Evolutionary conservation across 1,140 invertebrate genomes (phyloP).

Genomic region (Trinorchestia longiramus): DNA sequence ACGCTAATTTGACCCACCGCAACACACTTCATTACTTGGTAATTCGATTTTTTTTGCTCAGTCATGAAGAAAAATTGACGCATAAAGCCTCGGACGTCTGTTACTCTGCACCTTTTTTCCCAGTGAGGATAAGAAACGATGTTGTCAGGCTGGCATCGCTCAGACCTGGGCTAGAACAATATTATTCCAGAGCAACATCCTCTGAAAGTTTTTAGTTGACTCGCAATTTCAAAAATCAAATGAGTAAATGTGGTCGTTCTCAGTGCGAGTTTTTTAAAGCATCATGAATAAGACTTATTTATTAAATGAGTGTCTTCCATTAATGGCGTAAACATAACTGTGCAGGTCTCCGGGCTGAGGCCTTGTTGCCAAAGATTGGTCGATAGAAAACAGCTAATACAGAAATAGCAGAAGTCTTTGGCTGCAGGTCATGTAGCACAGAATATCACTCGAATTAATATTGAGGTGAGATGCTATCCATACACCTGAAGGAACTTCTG

Average conservation of each 20-base stretch:
- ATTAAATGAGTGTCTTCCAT: neutral
- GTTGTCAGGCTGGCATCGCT: neutral
- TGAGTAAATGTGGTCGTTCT: neutral
- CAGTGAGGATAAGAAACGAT: no score
- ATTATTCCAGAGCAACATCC: neutral
- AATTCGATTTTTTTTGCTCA: no score
- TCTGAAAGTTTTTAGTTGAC: neutral
- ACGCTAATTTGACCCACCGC: no score
- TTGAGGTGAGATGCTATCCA: neutral
- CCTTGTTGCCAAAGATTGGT: neutral
- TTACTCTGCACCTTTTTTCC: no score
- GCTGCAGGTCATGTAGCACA: neutral
- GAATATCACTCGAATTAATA: neutral
- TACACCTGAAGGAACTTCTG: neutral
- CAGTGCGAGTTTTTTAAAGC: neutral
- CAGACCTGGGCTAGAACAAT: neutral
- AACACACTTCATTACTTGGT: no score
- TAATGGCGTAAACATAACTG: neutral
- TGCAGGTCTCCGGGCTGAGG: neutral
- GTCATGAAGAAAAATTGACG: no score
- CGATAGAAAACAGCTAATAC: neutral
- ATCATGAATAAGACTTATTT: neutral
- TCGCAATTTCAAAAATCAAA: neutral
- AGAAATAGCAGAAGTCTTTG: neutral
- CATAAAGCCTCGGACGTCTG: no score